phyloP scores from a whole-genome alignment of 2,113 vertebrate species.

The Spea multiplicata region DNA sequence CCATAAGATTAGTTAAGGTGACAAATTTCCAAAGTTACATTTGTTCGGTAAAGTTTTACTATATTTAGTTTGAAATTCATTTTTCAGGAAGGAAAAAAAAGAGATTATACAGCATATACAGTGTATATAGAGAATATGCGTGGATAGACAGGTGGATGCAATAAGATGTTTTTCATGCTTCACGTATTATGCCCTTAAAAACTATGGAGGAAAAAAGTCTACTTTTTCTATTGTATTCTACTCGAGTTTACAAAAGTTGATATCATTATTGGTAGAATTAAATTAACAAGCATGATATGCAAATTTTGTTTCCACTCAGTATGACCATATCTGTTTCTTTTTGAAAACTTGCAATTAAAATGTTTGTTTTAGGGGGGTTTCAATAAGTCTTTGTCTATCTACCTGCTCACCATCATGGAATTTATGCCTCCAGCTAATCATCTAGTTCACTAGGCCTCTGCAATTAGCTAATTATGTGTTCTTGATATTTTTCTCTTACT shows the following conservation, averaged over 20 bases:
- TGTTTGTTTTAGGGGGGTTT: no score
- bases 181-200: no score
- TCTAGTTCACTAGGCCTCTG: background rate
- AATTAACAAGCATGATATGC: background rate
- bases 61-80: slow-evolving; percentile 1
- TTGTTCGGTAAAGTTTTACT: slow-evolving; percentile 31
- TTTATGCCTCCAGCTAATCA: background rate
- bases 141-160: no score
- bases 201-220: no score
- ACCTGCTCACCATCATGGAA: background rate
- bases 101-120: no score
- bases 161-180: no score
- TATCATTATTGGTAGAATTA: background rate
- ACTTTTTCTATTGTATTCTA: background rate
- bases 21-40: slow-evolving; percentile 21
- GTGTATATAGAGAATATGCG: background rate
- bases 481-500: background rate
- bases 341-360: no score
- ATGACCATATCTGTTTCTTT: no score
- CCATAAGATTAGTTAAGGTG: slow-evolving; percentile 20
- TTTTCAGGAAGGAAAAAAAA: background rate
- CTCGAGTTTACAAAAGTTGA: background rate
- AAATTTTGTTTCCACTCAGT: no score
- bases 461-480: background rate
- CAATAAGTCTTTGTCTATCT: background rate